Base-by-base conservation (phyloP, 2,113 vertebrate genomes). In the Podilymbus podiceps region DNA sequence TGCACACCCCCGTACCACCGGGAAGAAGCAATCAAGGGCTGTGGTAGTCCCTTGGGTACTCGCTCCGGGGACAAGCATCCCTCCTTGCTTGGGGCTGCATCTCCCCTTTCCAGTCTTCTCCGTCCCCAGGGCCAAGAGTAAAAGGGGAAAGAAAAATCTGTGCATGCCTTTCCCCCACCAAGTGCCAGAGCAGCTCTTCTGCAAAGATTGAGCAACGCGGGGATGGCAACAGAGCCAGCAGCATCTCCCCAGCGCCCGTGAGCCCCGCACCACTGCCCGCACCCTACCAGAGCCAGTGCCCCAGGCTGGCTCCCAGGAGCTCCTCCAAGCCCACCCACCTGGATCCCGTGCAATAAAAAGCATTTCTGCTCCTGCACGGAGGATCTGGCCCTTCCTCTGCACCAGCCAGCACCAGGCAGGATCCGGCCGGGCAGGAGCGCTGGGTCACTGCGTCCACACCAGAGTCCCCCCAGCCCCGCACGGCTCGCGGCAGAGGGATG, bases 1-100 rank as follows among this genome's bases (percentile, higher is more conserved):
- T 44, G 16, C 38, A 24, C 8, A 1, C 11, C 76, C 58, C 53
- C 1, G 0, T 2, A 52, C 8, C 44, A 24, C 4, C 0, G 0
- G 16, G 53, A 64, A 79, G 64, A 92, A 67, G 31, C 2, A 1
- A 44, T 15, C n/a, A 9, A 33, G 62, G 69, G 67, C 10, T 68
- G 67, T 6, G 1, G 40, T 8, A 62, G 63, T 3, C 35, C 40
- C 71, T 19, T 2, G 6, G 73, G 76, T 47, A 18, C 33, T 38
- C 18, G 4, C 35, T 71, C 88, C 2, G 4, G 47, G 60, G 59
- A 71, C 40, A 42, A 24, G 35, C 47, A 55, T 46, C 69, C 52
- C 76, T 85, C 60, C 56, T 46, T 0, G 0, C 77, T 33, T 2
- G 0, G 58, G 75, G 55, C 81, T 38, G 60, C 72, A 56, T 28